Base-by-base conservation (phyloP, 2,113 vertebrate species). In the Lagopus leucura region DNA sequence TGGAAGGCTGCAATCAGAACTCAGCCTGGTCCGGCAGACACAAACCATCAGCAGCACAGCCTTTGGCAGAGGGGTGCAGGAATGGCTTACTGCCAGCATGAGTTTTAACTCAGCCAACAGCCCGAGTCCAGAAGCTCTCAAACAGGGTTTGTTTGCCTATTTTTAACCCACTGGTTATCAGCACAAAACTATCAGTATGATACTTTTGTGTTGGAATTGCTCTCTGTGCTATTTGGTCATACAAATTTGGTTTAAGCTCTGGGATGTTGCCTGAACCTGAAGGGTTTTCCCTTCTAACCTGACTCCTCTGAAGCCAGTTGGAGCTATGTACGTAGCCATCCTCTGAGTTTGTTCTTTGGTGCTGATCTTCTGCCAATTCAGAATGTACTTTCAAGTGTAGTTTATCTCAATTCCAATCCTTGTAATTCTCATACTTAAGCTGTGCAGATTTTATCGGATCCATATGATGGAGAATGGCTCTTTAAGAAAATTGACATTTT, bases 241-340 rank as follows among this genome's bases (percentile, higher is more conserved):
- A 45, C 13, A 34, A 30, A 69, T 20, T 20, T 86, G 16, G 65
- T 79, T 16, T 47, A 7, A 74, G 47, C 67, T 80, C 22, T 61
- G 25, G 36, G 8, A 30, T 80, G 14, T 54, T 85, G 78, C 63
- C 36, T 76, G 43, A 66, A 32, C 9, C 32, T 7, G 4, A 4
- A 66, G 5, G 7, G 3, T 47, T 78, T 75, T 71, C 42, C 32
- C 45, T 64, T 61, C 24, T 47, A 5, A 42, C 19, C 16, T 63
- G 30, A 27, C 4, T 22, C 22, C 5, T 69, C n/a, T 85, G n/a
- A 38, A 65, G 30, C 45, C 48, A 25, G 10, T 48, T 34, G 73
- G 75, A 85, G 10, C 30, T 65, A 10, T 13, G 0, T 7, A 1
- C 0, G 0, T 52, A 2, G 42, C 36, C 42, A 21, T 77, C 7